phyloP scores from a whole-genome alignment of 2,888 invertebrate species.

The Trissolcus japonicus region DNA sequence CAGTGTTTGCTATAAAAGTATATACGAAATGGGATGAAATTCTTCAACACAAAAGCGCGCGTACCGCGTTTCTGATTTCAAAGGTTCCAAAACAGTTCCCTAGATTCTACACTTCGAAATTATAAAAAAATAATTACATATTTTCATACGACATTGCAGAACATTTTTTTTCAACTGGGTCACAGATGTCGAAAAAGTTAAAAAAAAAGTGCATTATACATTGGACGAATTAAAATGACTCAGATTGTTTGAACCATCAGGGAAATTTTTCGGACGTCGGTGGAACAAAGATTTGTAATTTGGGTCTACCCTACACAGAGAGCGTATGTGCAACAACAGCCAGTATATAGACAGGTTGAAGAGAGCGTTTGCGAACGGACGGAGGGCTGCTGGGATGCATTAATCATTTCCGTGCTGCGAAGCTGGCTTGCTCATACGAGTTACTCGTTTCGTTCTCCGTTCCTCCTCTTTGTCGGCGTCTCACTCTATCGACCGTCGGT shows the following conservation, averaged over 20 bases:
- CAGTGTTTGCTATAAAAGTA: constrained; percentile 16
- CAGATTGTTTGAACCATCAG: background rate
- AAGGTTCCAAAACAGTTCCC: no score
- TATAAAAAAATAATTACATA: no score
- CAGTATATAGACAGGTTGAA: constrained; percentile 55
- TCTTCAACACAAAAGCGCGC: no score
- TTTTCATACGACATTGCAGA: no score
- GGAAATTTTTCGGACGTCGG: constrained; percentile 17
- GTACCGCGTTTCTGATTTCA: no score
- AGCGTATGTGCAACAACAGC: constrained; percentile 28
- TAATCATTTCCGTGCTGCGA: constrained; percentile 66
- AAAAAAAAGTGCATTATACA: no score
- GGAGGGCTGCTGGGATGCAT: constrained; percentile 66
- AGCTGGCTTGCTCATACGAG: constrained; percentile 59
- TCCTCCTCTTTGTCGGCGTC: constrained; percentile 18
- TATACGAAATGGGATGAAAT: no score
- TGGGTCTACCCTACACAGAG: constrained; percentile 46
- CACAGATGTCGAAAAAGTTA: no score
- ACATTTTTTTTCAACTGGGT: no score
- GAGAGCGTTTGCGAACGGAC: constrained; percentile 58
- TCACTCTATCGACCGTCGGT: constrained; percentile 19
- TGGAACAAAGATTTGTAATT: constrained; percentile 41
- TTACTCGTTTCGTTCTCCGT: constrained; percentile 47
- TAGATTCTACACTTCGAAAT: no score
- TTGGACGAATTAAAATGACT: no score